Evolutionary conservation across 2,888 invertebrate species (phyloP), one percentile per base, ranked within the genome.

Genomic region (Drosophila kanekoi): DNA sequence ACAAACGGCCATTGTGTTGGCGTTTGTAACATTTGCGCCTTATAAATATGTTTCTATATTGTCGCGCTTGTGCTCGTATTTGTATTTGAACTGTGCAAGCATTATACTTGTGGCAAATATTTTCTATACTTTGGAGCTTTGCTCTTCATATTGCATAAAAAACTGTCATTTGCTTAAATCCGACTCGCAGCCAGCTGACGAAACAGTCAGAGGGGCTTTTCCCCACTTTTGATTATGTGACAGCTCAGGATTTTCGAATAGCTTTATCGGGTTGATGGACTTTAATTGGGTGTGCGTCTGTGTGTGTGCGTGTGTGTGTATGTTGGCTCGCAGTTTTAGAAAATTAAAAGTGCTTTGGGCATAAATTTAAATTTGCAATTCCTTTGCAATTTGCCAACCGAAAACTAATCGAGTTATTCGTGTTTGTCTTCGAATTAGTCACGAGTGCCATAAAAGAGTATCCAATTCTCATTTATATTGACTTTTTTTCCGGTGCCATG

Each of bases 181-280:
- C 60, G 54, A 28, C 28, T 8, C 28, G 28, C 28, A 8, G 28
- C 28, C 28, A 28, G 48, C 35, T 80, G 44, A 23, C 52, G 40
- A 48, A 40, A 18, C 35, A 52, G 48, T 44, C 59, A 28, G 16
- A 20, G 44, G 57, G 51, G 61, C 44, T 63, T 69, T 77, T 40
- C 60, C 61, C 52, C 74, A 69, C 60, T 64, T 73, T 74, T 78
- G 63, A 65, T 63, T 68, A 54, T 58, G 59, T 81, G 79, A 74
- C 81, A 71, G 64, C 41, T 49, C 47, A n/a, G 78, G 57, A 69
- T 69, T 61, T 69, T 59, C 37, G 28, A 51, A 54, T 18, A 57
- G 51, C 32, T 69, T 69, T 37, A 57, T 43, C 62, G 72, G 64
- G 62, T 68, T 79, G 61, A 68, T 60, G 43, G 40, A 48, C 44